Percentiles rank a stretch among this genome's conserved stretches.
Evolutionary conservation across 1,140 invertebrate genomes (phyloP).

Genomic region (Helicoverpa zea): DNA sequence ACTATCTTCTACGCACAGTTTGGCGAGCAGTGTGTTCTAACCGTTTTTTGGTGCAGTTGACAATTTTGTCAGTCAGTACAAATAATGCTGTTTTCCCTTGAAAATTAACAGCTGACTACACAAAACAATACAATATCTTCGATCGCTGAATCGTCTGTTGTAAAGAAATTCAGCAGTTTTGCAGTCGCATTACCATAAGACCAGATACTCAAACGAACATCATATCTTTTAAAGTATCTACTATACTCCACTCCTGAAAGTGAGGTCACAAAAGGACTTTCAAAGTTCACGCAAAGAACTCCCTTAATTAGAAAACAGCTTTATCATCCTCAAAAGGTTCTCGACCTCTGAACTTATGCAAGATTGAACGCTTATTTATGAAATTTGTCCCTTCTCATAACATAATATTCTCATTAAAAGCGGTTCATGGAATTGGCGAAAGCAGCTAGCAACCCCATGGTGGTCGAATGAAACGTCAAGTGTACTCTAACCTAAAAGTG

Average conservation of each 20-base stretch:
- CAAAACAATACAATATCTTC: no score
- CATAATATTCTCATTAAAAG: not conserved
- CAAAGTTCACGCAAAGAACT: not conserved
- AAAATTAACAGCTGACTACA: no score
- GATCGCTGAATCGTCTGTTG: no score
- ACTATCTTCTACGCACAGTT: no score
- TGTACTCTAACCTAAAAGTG: not conserved
- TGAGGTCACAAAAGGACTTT: slow-evolving; percentile 15
- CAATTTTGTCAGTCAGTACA: no score
- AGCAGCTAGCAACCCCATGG: not conserved
- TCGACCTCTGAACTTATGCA: not conserved
- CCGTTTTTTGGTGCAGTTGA: no score
- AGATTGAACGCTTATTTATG: not conserved
- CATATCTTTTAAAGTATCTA: not conserved
- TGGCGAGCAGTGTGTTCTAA: no score
- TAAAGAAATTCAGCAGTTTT: no score
- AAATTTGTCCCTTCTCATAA: not conserved
- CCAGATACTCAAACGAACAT: no score
- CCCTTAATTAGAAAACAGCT: slow-evolving; percentile 24
- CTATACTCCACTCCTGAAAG: not conserved
- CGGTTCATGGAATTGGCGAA: not conserved
- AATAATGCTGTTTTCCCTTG: no score
- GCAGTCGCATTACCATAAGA: no score
- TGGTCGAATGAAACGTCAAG: slow-evolving; percentile 10
- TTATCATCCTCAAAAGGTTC: slow-evolving; percentile 26